Conservation (phyloP, 2,113 vertebrate genomes). For the Calyptommatus sinebrachiatus region DNA sequence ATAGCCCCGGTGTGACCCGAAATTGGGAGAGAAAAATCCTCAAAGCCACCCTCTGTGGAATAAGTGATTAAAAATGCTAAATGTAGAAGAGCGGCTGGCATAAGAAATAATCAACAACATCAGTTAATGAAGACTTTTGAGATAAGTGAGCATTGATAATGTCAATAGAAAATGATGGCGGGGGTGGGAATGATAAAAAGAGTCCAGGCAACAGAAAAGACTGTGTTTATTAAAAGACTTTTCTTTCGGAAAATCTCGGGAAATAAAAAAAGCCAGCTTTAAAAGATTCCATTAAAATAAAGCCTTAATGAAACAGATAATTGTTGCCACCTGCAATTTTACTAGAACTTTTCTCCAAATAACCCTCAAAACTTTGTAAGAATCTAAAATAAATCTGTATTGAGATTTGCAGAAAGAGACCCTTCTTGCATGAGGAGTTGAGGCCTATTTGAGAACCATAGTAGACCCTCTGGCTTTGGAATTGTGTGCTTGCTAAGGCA, state of each 20-base stretch:
- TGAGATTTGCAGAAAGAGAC: no score
- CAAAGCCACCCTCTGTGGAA: slow-evolving; percentile 58
- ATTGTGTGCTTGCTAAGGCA: no score
- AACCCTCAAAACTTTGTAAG: slow-evolving; percentile 39
- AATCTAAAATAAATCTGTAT: slow-evolving; percentile 14
- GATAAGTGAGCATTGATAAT: slow-evolving; percentile 60
- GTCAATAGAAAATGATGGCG: slow-evolving; percentile 39
- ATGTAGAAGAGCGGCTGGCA: slow-evolving; percentile 40
- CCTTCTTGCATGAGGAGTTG: no score
- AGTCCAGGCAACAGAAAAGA: slow-evolving; percentile 56
- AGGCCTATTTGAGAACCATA: no score
- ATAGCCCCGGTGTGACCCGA: slow-evolving; percentile 66
- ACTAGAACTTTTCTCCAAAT: slow-evolving; percentile 42
- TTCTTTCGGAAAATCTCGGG: slow-evolving; percentile 60
- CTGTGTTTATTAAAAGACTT: slow-evolving; percentile 70
- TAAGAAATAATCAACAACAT: slow-evolving; percentile 60
- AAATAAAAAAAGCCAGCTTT: slow-evolving; percentile 61
- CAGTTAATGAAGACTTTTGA: slow-evolving; percentile 70
- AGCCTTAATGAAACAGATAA: slow-evolving; percentile 54
- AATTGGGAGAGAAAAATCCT: slow-evolving; percentile 35
- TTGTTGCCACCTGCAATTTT: slow-evolving; percentile 56
- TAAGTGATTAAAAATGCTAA: slow-evolving; percentile 58
- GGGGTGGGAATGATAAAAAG: slow-evolving; percentile 56
- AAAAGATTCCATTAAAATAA: slow-evolving; percentile 62
- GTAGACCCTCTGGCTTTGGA: no score